A percentile compares a stretch with the other conserved stretches of the same genome.
Conservation (phyloP, 2,113 vertebrate species). For the Tinamus guttatus region DNA sequence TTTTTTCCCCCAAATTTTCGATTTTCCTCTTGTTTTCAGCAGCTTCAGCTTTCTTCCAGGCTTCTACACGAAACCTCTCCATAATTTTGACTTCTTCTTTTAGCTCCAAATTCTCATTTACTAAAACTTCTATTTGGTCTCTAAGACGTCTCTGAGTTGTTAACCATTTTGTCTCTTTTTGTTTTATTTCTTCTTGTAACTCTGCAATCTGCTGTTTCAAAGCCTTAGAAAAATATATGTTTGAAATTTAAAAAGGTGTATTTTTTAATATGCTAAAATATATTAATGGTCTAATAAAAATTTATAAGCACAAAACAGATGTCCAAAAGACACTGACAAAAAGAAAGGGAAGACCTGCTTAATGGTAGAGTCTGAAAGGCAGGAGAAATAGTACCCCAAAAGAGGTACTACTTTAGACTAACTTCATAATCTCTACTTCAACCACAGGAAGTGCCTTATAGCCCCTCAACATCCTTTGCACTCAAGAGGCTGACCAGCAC, state of each 20-base stretch:
- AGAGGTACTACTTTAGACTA: neutral
- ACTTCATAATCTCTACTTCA: neutral
- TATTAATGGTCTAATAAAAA: neutral
- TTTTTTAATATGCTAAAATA: neutral
- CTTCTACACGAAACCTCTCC: constrained; percentile 89
- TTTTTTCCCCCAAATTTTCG: constrained; percentile 24
- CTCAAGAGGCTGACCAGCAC: neutral
- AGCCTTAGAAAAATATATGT: constrained; percentile 68
- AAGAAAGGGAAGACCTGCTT: neutral
- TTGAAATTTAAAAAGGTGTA: neutral
- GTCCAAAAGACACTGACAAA: neutral
- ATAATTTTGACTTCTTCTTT: constrained; percentile 87
- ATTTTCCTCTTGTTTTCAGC: constrained; percentile 51
- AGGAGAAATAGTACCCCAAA: neutral
- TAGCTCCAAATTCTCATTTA: constrained; percentile 86
- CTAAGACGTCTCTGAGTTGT: constrained; percentile 84
- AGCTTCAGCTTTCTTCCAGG: constrained; percentile 85
- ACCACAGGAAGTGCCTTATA: neutral
- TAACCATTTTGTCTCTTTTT: constrained; percentile 90
- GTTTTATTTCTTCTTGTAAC: constrained; percentile 90
- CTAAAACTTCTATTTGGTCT: constrained; percentile 88
- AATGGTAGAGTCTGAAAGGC: neutral
- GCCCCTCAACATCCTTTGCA: neutral
- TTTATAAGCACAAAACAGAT: neutral
- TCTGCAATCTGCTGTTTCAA: constrained; percentile 89